Conservation (phyloP, 2,888 invertebrate species). For the Xanthorhoe designata region DNA sequence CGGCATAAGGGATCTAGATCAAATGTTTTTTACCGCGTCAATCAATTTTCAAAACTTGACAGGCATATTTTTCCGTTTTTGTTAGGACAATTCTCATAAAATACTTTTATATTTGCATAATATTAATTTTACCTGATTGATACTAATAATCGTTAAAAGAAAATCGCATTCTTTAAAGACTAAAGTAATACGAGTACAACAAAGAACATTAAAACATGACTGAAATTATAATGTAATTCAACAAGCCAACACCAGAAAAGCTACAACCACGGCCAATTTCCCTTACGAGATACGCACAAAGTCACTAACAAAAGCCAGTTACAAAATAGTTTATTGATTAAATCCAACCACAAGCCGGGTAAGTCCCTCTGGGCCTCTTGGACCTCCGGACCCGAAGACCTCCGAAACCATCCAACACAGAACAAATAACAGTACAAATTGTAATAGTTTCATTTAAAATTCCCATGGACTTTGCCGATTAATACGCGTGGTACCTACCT, state of each 20-base stretch:
- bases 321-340: constrained; percentile 33
- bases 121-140: no score
- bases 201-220: background rate
- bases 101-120: no score
- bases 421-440: background rate
- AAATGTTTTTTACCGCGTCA: constrained; percentile 3
- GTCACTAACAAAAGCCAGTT: constrained; percentile 14
- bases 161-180: no score
- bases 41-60: constrained; percentile 26
- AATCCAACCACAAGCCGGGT: constrained; percentile 30
- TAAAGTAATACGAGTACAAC: no score
- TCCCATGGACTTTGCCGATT: no score
- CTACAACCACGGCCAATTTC: background rate
- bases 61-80: constrained; percentile 15
- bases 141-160: no score
- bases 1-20: constrained; percentile 8
- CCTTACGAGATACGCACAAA: constrained; percentile 4
- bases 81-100: background rate
- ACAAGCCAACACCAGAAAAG: background rate
- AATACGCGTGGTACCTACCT: no score
- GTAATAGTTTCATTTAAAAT: background rate
- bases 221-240: background rate
- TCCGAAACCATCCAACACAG: constrained; percentile 2
- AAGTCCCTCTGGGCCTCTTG: constrained; percentile 19
- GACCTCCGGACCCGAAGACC: constrained; percentile 11